phyloP scores from a whole-genome alignment of 2,113 vertebrate species.

The Hydrochoerus hydrochaeris region DNA sequence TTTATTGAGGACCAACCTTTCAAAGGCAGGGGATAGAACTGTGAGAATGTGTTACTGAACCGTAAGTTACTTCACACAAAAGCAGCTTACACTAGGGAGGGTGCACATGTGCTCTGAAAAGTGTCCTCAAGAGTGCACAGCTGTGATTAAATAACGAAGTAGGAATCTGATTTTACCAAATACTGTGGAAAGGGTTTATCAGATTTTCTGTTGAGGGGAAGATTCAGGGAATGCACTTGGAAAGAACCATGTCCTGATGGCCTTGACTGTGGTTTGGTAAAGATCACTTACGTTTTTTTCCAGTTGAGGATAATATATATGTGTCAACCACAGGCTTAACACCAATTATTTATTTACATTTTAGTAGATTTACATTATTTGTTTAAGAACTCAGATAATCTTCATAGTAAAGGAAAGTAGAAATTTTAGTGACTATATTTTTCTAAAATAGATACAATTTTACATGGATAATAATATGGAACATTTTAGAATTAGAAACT shows the following conservation, averaged over 20 bases:
- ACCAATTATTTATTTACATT: background rate
- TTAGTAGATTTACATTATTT: background rate
- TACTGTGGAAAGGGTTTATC: background rate
- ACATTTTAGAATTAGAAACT: background rate
- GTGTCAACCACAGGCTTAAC: background rate
- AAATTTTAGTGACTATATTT: background rate
- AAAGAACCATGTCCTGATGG: background rate
- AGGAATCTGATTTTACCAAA: background rate
- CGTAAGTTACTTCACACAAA: background rate
- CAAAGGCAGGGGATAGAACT: background rate
- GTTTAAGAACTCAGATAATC: background rate
- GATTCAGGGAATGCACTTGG: background rate
- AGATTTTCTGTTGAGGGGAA: background rate
- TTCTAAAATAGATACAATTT: background rate
- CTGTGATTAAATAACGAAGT: background rate
- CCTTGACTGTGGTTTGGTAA: background rate
- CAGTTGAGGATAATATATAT: background rate
- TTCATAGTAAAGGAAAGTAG: background rate
- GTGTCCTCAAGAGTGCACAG: background rate
- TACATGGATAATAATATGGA: background rate
- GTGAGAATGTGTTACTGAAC: background rate
- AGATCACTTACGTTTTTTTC: background rate
- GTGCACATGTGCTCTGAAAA: background rate
- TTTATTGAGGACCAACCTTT: background rate
- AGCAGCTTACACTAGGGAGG: background rate